Evolutionary conservation across 2,797 vertebrate species (phyloP), one percentile per base, ranked within the genome.

Genomic region (Melanogrammus aeglefinus): DNA sequence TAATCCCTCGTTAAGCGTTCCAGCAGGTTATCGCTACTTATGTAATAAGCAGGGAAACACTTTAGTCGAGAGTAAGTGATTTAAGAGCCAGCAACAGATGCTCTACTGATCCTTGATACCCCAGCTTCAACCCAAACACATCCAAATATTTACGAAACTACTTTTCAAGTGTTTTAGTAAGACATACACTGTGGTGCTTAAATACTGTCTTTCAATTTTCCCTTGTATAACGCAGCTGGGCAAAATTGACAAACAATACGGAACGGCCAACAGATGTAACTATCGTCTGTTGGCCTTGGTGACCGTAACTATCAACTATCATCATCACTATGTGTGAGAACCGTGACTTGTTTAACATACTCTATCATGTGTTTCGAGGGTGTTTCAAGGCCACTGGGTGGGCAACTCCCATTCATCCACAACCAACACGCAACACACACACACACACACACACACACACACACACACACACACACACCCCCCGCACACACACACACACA

Each of bases 61-160:
- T 0, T 71, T 1, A 78, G 47, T 38, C 39, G 84, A 75, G 9
- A 0, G 10, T 78, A 82, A 75, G 41, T 31, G 3, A 4, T 44
- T 75, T 47, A 36, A 4, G 29, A 63, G 51, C n/a, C n/a, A n/a
- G 75, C 47, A 82, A 74, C 83, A 83, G 83, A 82, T 83, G 76
- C 85, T 76, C n/a, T 1, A n/a, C 16, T 38, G 57, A 51, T 12
- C 24, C 39, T 31, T 31, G 18, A 6, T 35, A 51, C 73, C 29
- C 63, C 35, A 35, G 29, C 5, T 24, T 74, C 24, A n/a, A n/a
- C n/a, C 8, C 51, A 75, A 27, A 72, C 24, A 74, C 4, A 2
- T 75, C 77, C 10, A 90, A 90, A 89, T 88, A 88, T 91, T 89
- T 90, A 76, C 13, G 3, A 70, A 24, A 38, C 51, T 66, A 70